These are phyloP conservation scores for Palythoa heliodiscus DNA, from an alignment of 92 coral and sea anemone genomes.

Conservation along the genomic window DNA sequence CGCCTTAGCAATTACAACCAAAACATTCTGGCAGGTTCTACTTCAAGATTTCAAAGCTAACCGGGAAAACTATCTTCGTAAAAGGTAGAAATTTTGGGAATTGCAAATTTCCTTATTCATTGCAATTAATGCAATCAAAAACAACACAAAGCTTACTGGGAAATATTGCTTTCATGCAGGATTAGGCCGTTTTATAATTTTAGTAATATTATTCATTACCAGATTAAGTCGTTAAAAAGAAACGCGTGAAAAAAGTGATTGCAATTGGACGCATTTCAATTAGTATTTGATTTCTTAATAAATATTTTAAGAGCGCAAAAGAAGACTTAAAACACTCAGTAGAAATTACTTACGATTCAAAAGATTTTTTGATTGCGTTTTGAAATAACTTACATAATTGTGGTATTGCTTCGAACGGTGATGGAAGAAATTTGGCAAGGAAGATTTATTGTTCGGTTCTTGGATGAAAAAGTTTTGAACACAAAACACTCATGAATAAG, in stretches of 20 bases:
- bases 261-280: conserved; percentile 43
- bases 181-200: background rate
- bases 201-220: conserved; percentile 35
- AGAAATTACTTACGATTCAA: background rate
- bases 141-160: background rate
- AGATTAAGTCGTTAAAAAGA: conserved; percentile 27
- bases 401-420: background rate
- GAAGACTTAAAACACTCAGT: conserved; percentile 32
- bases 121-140: background rate
- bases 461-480: conserved; percentile 6
- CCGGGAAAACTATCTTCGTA: background rate
- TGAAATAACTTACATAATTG: background rate
- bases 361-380: background rate
- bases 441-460: background rate
- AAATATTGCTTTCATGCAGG: conserved; percentile 20
- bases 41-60: background rate
- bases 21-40: conserved; percentile 10
- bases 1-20: conserved; percentile 30
- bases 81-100: background rate
- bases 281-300: conserved; percentile 46
- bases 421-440: background rate
- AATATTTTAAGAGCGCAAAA: conserved; percentile 38
- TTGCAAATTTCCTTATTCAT: background rate
- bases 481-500: conserved; percentile 25
- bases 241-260: conserved; percentile 45